Evolutionary conservation across 1,140 invertebrate genomes (phyloP).

Genomic region (Microplitis demolitor): DNA sequence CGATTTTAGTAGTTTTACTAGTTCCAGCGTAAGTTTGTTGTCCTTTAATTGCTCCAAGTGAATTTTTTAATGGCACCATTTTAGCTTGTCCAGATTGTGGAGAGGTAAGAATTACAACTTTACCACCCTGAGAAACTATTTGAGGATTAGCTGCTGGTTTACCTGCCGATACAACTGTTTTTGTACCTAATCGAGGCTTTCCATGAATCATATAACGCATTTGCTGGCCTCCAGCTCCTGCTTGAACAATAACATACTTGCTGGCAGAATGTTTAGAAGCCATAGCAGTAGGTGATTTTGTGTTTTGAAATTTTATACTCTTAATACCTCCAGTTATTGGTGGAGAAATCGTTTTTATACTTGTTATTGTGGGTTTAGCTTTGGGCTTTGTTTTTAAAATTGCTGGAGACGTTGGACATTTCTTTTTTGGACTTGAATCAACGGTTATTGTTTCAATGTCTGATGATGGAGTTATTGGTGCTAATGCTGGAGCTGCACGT

Average conservation of each 20-base stretch:
- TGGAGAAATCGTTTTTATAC: slow-evolving; percentile 52
- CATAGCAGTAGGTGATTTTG: slow-evolving; percentile 34
- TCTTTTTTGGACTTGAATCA: slow-evolving; percentile 47
- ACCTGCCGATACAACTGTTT: slow-evolving; percentile 40
- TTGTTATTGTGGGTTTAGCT: slow-evolving; percentile 55
- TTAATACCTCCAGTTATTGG: slow-evolving; percentile 47
- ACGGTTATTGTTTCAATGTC: slow-evolving; percentile 36
- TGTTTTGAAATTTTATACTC: slow-evolving; percentile 46
- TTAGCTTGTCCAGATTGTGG: slow-evolving; percentile 47
- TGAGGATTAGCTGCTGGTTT: slow-evolving; percentile 49
- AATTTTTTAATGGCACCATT: slow-evolving; percentile 45
- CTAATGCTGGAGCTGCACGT: slow-evolving; percentile 1
- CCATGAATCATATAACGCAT: slow-evolving; percentile 50
- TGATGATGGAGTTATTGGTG: not conserved
- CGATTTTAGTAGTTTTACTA: slow-evolving; percentile 43
- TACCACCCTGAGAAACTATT: slow-evolving; percentile 51
- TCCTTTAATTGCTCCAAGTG: slow-evolving; percentile 42
- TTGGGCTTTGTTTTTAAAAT: slow-evolving; percentile 54
- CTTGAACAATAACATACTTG: slow-evolving; percentile 69
- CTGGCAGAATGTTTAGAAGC: slow-evolving; percentile 57
- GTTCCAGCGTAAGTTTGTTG: slow-evolving; percentile 64
- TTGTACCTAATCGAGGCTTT: slow-evolving; percentile 41
- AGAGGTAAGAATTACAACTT: slow-evolving; percentile 54
- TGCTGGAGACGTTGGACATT: slow-evolving; percentile 46
- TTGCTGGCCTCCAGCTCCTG: slow-evolving; percentile 49